Conservation (phyloP, 2,888 invertebrate genomes). For the Dasypolia templi region DNA sequence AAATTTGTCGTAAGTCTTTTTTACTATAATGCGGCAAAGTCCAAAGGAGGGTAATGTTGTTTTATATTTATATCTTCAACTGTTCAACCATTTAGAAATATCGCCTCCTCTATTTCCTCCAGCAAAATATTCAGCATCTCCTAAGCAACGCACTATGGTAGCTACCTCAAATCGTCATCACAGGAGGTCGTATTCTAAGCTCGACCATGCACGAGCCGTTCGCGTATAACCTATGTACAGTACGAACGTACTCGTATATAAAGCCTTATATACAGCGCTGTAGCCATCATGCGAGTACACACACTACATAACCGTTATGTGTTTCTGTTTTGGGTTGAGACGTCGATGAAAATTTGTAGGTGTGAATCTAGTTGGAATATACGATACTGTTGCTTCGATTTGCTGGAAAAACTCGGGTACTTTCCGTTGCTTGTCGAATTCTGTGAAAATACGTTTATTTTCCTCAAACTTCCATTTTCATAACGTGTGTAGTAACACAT, state of each 20-base stretch:
- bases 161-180: slow-evolving; percentile 80
- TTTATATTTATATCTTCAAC: too few species aligned
- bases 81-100: not conserved
- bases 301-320: slow-evolving; percentile 55
- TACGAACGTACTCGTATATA: slow-evolving; percentile 57
- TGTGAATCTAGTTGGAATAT: not conserved
- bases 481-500: not conserved
- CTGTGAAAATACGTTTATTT: too few species aligned
- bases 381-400: not conserved
- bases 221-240: slow-evolving; percentile 76
- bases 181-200: slow-evolving; percentile 84
- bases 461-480: not conserved
- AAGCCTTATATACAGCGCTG: slow-evolving; percentile 63
- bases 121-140: slow-evolving; percentile 28
- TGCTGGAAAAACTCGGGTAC: not conserved
- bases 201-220: slow-evolving; percentile 79
- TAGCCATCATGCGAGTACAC: slow-evolving; percentile 52
- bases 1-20: not conserved
- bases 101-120: not conserved
- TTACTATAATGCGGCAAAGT: not conserved
- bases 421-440: not conserved
- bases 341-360: slow-evolving; percentile 57
- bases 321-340: slow-evolving; percentile 48
- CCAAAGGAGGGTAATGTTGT: not conserved
- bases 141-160: slow-evolving; percentile 55